Evolutionary conservation across 2,888 invertebrate genomes (phyloP).

Genomic region (Dendrolimus houi): DNA sequence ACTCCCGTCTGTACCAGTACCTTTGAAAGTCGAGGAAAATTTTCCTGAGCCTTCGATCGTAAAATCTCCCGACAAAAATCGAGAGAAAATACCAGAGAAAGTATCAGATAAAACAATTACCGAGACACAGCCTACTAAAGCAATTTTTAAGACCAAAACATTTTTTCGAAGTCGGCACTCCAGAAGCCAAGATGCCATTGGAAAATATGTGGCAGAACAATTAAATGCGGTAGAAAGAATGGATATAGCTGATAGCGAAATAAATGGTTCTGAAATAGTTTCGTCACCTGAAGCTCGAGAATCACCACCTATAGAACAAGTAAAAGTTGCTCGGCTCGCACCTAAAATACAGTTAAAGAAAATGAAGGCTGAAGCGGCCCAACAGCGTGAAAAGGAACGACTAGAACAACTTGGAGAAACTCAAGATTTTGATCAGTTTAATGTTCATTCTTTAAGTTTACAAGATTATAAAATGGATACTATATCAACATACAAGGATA

Average conservation of each 20-base stretch:
- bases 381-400: constrained; percentile 45
- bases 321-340: constrained; percentile 73
- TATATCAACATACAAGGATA: not conserved
- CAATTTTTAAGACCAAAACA: constrained; percentile 73
- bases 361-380: constrained; percentile 67
- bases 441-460: constrained; percentile 12
- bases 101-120: constrained; percentile 26
- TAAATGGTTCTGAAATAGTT: constrained; percentile 53
- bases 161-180: constrained; percentile 75
- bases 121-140: constrained; percentile 46
- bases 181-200: constrained; percentile 71
- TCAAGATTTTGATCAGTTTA: constrained; percentile 15
- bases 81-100: constrained; percentile 29
- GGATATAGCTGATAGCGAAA: constrained; percentile 53
- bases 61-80: constrained; percentile 65
- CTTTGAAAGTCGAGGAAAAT: constrained; percentile 73
- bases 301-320: constrained; percentile 64
- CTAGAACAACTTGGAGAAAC: constrained; percentile 18
- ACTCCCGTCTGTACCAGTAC: constrained; percentile 70
- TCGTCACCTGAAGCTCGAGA: constrained; percentile 57
- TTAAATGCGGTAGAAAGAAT: constrained; percentile 62
- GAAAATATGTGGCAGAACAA: constrained; percentile 71
- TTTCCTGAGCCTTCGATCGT: constrained; percentile 71
- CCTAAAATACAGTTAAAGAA: constrained; percentile 71
- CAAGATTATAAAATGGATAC: not conserved